Evolutionary conservation across 2,113 vertebrate species (phyloP).

Genomic region (Stegostoma tigrinum): DNA sequence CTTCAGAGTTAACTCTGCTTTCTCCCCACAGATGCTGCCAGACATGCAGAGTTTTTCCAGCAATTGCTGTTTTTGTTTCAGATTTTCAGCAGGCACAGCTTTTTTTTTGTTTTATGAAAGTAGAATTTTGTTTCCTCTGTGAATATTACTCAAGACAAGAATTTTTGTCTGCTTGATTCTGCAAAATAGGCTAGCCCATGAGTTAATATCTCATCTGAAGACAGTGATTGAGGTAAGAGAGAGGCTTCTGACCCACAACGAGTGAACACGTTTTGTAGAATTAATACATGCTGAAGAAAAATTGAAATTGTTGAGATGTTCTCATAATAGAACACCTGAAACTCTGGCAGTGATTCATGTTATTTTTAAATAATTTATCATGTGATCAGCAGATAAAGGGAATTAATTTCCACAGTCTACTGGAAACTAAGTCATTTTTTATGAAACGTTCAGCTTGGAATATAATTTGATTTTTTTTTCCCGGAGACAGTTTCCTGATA

Average conservation of each 20-base stretch:
- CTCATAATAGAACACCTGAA: background rate
- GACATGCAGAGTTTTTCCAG: too few species aligned
- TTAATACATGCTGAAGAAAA: background rate
- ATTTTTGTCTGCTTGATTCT: background rate
- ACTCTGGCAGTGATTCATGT: background rate
- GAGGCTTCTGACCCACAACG: background rate
- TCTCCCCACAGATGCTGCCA: too few species aligned
- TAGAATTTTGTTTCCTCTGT: background rate
- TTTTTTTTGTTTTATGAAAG: background rate
- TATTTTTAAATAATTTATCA: background rate
- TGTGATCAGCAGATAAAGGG: background rate
- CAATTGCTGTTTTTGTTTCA: too few species aligned
- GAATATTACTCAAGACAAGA: background rate
- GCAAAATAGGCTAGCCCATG: background rate
- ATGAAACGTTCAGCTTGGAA: background rate
- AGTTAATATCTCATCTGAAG: background rate
- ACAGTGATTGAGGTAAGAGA: background rate
- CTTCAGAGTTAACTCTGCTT: too few species aligned
- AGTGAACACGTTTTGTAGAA: background rate
- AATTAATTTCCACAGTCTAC: background rate
- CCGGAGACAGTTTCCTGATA: background rate
- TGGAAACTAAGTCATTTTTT: background rate
- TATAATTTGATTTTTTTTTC: background rate
- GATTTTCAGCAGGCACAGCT: too few species aligned
- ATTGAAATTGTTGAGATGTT: background rate